Conservation (phyloP, 1,140 invertebrate genomes). For the Telenomus remus region DNA sequence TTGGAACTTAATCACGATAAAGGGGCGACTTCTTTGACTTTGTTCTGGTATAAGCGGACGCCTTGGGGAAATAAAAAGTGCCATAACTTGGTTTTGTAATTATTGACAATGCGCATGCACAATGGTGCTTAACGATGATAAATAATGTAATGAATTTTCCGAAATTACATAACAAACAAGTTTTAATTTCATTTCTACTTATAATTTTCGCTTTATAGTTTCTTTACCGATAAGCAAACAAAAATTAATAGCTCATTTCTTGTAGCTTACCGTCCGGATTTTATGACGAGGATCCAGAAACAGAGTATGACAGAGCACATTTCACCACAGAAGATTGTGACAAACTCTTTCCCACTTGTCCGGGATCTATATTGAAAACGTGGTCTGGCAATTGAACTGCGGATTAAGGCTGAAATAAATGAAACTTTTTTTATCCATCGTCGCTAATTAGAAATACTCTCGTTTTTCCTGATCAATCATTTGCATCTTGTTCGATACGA, state of each 20-base stretch:
- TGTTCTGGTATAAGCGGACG: not conserved
- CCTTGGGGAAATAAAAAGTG: too few relatives aligned
- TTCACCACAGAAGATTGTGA: slow-evolving; percentile 18
- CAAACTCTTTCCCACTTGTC: slow-evolving; percentile 30
- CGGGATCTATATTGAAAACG: slow-evolving; percentile 29
- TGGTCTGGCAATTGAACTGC: slow-evolving; percentile 18
- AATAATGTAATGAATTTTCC: too few relatives aligned
- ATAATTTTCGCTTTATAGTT: too few relatives aligned
- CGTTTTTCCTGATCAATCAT: not conserved
- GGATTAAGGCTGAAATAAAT: not conserved
- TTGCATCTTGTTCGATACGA: too few relatives aligned
- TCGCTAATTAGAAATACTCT: not conserved
- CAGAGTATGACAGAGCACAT: slow-evolving; percentile 44
- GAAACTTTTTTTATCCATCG: not conserved
- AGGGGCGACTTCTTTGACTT: slow-evolving; percentile 6
- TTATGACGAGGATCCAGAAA: slow-evolving; percentile 45
- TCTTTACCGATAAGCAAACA: not conserved
- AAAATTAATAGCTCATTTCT: not conserved
- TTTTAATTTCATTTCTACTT: too few relatives aligned
- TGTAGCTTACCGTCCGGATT: slow-evolving; percentile 27
- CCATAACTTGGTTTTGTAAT: too few relatives aligned
- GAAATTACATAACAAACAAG: too few relatives aligned
- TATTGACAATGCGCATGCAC: too few relatives aligned
- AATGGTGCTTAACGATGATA: too few relatives aligned
- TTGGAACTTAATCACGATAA: not conserved